phyloP scores from a whole-genome alignment of 2,113 vertebrate genomes.

The Scomber japonicus region DNA sequence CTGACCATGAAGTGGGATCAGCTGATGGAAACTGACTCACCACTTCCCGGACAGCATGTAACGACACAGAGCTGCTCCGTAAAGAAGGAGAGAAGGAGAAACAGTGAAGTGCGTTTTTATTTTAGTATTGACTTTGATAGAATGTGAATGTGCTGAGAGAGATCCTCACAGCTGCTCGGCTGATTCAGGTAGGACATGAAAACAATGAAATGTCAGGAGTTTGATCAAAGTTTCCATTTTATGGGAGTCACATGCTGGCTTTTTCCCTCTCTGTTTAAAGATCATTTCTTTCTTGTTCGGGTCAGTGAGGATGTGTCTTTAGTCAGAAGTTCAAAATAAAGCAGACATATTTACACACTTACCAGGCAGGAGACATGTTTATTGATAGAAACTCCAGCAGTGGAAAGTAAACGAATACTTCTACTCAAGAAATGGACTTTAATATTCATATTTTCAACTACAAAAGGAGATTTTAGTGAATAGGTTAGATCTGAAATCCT shows the following conservation, averaged over 20 bases:
- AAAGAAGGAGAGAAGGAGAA: not conserved
- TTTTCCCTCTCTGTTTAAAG: too few species aligned
- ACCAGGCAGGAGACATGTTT: too few species aligned
- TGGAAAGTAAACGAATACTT: too few species aligned
- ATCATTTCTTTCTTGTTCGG: too few species aligned
- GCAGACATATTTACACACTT: not conserved
- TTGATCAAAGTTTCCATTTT: slow-evolving; percentile 11
- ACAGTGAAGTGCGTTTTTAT: rapidly evolving
- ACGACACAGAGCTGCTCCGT: not conserved
- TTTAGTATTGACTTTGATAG: rapidly evolving
- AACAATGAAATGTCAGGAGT: not conserved
- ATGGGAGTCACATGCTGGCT: not conserved
- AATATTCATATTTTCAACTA: too few species aligned
- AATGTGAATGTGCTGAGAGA: not conserved
- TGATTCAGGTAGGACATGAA: not conserved
- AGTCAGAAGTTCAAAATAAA: not conserved
- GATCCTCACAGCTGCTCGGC: not conserved
- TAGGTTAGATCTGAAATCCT: too few species aligned
- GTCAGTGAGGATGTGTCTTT: too few species aligned
- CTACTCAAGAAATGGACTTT: too few species aligned
- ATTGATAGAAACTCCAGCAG: too few species aligned
- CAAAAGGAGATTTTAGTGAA: too few species aligned
- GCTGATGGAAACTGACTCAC: slow-evolving; percentile 75
- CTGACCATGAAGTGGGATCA: slow-evolving; percentile 36
- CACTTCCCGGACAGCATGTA: slow-evolving; percentile 51